phyloP scores from a whole-genome alignment of 2,797 vertebrate species.

The Aythya fuligula region DNA sequence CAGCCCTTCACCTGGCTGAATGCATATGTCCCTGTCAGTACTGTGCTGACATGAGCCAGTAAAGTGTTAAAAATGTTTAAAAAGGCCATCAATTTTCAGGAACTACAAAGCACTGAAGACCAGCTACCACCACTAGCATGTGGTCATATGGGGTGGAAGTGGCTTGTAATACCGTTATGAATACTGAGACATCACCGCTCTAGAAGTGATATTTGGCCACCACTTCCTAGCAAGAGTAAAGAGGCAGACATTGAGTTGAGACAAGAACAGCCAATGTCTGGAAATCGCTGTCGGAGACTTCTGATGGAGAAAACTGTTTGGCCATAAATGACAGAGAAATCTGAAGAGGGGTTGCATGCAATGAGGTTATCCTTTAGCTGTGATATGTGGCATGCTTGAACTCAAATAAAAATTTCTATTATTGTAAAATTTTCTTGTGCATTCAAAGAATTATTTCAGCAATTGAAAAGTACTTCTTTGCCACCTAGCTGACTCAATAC shows the following conservation, averaged over 20 bases:
- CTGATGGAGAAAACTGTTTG: background rate
- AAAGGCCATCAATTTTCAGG: background rate
- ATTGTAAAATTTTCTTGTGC: background rate
- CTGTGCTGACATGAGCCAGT: background rate
- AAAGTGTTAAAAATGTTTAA: background rate
- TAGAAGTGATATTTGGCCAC: background rate
- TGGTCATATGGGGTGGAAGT: background rate
- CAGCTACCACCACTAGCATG: background rate
- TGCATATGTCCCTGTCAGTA: background rate
- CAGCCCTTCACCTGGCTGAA: background rate
- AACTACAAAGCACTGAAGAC: background rate
- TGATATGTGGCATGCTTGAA: background rate
- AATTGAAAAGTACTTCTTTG: conserved; percentile 10
- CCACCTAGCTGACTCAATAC: background rate
- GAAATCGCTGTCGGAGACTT: background rate
- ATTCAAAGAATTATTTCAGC: conserved; percentile 10
- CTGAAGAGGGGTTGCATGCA: background rate
- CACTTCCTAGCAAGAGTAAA: background rate
- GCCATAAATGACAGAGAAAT: background rate
- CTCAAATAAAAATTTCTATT: background rate
- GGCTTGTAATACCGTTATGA: background rate
- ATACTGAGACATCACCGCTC: background rate
- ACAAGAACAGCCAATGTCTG: background rate
- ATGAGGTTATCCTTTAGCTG: background rate
- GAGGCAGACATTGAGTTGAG: background rate